Conservation (phyloP, 2,888 invertebrate species). For the Dinocampus coccinellae region DNA sequence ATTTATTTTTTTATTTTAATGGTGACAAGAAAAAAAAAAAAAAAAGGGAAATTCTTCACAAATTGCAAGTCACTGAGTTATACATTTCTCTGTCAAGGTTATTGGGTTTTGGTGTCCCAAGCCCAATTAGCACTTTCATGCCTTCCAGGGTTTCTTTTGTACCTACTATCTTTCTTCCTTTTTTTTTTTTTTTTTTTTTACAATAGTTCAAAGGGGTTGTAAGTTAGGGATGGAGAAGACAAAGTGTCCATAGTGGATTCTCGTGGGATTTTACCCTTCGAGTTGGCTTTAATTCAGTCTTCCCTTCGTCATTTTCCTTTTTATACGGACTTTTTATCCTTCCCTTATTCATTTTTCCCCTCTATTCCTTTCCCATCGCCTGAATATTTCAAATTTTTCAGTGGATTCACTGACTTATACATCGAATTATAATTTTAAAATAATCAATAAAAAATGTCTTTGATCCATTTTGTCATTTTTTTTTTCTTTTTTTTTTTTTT, state of each 20-base stretch:
- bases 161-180: too few relatives aligned
- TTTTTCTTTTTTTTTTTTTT: neutral
- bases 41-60: too few relatives aligned
- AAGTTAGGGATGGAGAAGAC: neutral
- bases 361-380: neutral
- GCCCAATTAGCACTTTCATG: constrained; percentile 34
- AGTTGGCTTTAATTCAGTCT: constrained; percentile 25
- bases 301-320: constrained; percentile 18
- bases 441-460: too few relatives aligned
- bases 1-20: neutral
- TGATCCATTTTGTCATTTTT: too few relatives aligned
- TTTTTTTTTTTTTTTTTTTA: constrained; percentile 1
- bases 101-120: constrained; percentile 11
- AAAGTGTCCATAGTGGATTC: constrained; percentile 22
- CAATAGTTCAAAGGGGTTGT: constrained; percentile 14
- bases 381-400: neutral
- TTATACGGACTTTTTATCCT: neutral
- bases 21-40: too few relatives aligned
- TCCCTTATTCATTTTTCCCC: neutral
- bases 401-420: too few relatives aligned
- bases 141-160: too few relatives aligned
- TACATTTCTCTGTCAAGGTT: constrained; percentile 24
- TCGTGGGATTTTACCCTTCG: constrained; percentile 26
- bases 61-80: constrained; percentile 16
- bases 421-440: too few relatives aligned